Percentiles rank a stretch among this genome's conserved stretches.
phyloP scores from a whole-genome alignment of 2,888 invertebrate genomes.

The Melieria picta region DNA sequence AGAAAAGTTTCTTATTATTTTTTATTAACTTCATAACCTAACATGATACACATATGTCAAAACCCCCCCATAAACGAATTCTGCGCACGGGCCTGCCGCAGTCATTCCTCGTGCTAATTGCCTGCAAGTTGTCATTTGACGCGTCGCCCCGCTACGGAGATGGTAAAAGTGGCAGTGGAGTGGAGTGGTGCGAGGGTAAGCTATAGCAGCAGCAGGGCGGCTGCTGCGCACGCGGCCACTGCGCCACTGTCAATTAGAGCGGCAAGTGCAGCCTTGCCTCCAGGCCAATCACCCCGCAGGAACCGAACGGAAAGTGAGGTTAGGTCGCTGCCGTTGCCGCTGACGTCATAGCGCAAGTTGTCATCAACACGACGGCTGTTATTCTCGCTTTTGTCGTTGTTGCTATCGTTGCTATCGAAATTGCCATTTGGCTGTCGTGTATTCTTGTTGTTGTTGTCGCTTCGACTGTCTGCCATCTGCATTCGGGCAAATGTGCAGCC shows the following conservation, averaged over 20 bases:
- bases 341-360: neutral
- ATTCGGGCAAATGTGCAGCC: no score
- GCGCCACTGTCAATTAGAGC: slow-evolving; percentile 27
- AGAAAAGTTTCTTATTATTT: no score
- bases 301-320: neutral
- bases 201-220: neutral
- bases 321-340: neutral
- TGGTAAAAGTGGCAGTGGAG: neutral
- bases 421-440: neutral
- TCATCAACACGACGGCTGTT: neutral
- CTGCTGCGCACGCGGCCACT: slow-evolving; percentile 10
- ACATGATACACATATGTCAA: no score
- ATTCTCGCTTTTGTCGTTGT: neutral
- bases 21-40: no score
- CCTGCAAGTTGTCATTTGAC: neutral
- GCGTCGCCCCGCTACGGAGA: neutral
- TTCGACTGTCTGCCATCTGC: neutral
- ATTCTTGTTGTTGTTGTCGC: slow-evolving; percentile 8
- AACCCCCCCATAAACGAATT: no score
- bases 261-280: slow-evolving; percentile 11
- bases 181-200: neutral
- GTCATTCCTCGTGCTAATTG: neutral
- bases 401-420: neutral
- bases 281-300: neutral
- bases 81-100: no score